Evolutionary conservation across 2,888 invertebrate species (phyloP).

Genomic region (Luperina testacea): DNA sequence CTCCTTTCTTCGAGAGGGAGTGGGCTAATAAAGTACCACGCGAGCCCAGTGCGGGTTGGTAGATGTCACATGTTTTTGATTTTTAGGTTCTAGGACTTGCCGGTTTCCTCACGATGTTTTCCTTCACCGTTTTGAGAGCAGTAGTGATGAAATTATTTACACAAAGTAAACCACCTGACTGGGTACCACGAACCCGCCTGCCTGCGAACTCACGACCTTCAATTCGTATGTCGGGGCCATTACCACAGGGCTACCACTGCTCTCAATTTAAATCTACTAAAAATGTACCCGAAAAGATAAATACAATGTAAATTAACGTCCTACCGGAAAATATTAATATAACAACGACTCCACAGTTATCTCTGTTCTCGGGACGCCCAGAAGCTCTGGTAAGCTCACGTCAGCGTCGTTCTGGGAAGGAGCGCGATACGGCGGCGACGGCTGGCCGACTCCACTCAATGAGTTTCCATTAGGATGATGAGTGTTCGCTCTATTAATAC

Average conservation of each 20-base stretch:
- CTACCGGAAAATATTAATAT: not conserved
- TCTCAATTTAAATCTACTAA: not conserved
- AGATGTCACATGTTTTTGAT: not conserved
- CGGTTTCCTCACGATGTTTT: not conserved
- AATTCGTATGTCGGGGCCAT: not conserved
- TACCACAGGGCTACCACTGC: not conserved
- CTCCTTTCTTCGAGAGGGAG: too few species aligned
- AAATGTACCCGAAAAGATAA: not conserved
- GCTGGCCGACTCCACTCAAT: slow-evolving; percentile 67
- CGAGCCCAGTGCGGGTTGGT: not conserved
- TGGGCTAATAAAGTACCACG: not conserved
- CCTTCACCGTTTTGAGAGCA: not conserved
- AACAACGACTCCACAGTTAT: slow-evolving; percentile 30
- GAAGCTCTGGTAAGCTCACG: slow-evolving; percentile 66
- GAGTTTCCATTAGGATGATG: slow-evolving; percentile 74
- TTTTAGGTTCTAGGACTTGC: not conserved
- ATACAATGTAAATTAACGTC: not conserved
- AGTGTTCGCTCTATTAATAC: slow-evolving; percentile 75
- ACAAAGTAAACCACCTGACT: not conserved
- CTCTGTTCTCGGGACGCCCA: slow-evolving; percentile 49
- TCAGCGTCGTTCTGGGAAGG: slow-evolving; percentile 72
- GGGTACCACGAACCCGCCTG: too few species aligned
- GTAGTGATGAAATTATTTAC: not conserved
- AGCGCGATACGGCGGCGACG: slow-evolving; percentile 66
- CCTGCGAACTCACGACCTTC: not conserved